Evolutionary conservation across 2,888 invertebrate genomes (phyloP).

Genomic region (Zygogramma bicolorata): DNA sequence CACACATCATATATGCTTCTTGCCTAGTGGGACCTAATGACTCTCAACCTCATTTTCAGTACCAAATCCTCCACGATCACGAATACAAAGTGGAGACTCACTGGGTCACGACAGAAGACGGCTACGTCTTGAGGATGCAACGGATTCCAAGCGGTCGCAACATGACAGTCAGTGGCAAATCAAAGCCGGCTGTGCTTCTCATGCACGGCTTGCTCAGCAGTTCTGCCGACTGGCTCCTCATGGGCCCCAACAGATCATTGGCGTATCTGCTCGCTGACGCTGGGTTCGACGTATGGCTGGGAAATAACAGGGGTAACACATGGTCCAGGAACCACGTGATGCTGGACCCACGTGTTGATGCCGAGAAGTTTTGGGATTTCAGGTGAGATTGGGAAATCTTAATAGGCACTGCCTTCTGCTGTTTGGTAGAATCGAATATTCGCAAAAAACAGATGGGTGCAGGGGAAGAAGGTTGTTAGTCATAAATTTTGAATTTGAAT

Average conservation of each 20-base stretch:
- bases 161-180: constrained; percentile 46
- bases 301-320: constrained; percentile 82
- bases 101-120: constrained; percentile 76
- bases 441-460: too few species aligned
- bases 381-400: constrained; percentile 59
- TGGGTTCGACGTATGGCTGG: constrained; percentile 86
- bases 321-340: constrained; percentile 73
- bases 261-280: constrained; percentile 72
- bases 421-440: too few species aligned
- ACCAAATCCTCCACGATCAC: constrained; percentile 36
- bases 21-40: not conserved
- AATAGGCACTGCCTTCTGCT: too few species aligned
- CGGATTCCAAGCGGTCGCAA: constrained; percentile 70
- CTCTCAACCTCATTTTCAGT: constrained; percentile 17
- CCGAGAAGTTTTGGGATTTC: constrained; percentile 72
- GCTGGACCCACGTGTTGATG: constrained; percentile 65
- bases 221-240: constrained; percentile 80
- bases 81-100: constrained; percentile 76
- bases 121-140: constrained; percentile 81
- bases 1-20: too few species aligned
- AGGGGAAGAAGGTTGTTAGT: too few species aligned
- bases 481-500: too few species aligned
- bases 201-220: constrained; percentile 81
- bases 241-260: constrained; percentile 76
- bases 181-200: constrained; percentile 71